Conservation (phyloP, 2,888 invertebrate species). For the Leptura quadrifasciata region DNA sequence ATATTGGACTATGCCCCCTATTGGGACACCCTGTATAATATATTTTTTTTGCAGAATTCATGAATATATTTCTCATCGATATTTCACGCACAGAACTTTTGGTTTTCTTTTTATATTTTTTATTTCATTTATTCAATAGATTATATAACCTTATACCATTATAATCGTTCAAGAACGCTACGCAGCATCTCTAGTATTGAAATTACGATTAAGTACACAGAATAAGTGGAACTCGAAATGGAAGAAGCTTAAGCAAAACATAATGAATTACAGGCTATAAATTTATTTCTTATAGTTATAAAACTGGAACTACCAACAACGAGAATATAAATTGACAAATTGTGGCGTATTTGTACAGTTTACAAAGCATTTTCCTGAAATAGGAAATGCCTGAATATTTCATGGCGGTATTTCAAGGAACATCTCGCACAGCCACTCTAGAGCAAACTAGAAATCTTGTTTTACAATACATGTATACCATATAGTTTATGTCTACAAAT, state of each 20-base stretch:
- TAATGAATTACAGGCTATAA: constrained; percentile 25
- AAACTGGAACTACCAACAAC: constrained; percentile 13
- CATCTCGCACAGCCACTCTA: constrained; percentile 55
- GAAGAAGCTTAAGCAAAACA: constrained; percentile 39
- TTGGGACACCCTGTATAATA: too few species aligned
- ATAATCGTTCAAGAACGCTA: too few species aligned
- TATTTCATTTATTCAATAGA: too few species aligned
- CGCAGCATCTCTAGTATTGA: too few species aligned
- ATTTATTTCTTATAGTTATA: constrained; percentile 26
- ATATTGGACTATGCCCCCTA: too few species aligned
- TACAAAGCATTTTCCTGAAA: constrained; percentile 29
- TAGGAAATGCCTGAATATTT: constrained; percentile 48
- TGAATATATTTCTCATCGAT: too few species aligned
- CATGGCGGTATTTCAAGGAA: constrained; percentile 51
- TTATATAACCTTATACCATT: too few species aligned
- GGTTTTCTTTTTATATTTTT: too few species aligned
- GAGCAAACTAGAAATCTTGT: constrained; percentile 56
- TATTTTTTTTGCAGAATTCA: too few species aligned
- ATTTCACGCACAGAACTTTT: too few species aligned
- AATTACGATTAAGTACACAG: background rate
- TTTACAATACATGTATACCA: constrained; percentile 54
- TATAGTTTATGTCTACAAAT: constrained; percentile 60
- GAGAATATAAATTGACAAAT: constrained; percentile 37
- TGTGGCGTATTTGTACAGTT: constrained; percentile 33
- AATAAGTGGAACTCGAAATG: too few species aligned